Evolutionary conservation across 1,140 invertebrate species (phyloP), one percentile per base, ranked within the genome.

Genomic region (Bombyx mandarina): DNA sequence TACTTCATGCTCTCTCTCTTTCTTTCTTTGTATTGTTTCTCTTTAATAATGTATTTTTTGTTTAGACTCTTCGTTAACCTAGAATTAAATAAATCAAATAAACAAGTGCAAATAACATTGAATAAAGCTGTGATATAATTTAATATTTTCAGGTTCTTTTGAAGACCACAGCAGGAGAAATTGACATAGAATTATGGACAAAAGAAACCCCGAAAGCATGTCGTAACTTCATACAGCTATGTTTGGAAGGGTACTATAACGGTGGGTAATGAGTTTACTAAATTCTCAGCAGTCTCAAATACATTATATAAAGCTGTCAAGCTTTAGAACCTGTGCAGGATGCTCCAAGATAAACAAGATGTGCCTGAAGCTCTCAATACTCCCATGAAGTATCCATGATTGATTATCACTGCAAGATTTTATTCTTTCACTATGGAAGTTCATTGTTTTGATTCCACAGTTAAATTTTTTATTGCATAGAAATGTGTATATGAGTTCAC

Each of bases 111-210:
- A 45, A 6, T 7, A 6, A 5, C 26, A 46, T 45, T 3, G 12
- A 18, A 18, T 54, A 10, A 43, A 3, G 8, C 9, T n/a, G 7
- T 45, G 10, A 10, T 58, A 52, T 45, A 47, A 10, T 52, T 57
- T 22, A 54, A 45, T 54, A 54, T 57, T 75, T 79, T 57, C 66
- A 98, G 97, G 94, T 99, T 59, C 81, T 99, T 3, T 74, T 99
- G 12, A 93, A 95, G 76, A 99, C 98, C 18, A 93, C 95, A 49
- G 94, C 96, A 18, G 98, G 98, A 43, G 98, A 99, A 75, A 97
- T 99, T 64, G 98, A 99, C 70, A 93, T 99, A 58, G 98, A 99
- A 90, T 88, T 99, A 75, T 99, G 98, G 98, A 93, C 97, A 0
- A 96, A 96, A 80, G 98, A 99, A 90, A 91, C 96, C 43, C 98